phyloP scores from a whole-genome alignment of 1,140 invertebrate species.

The Drosophila tsacasi region DNA sequence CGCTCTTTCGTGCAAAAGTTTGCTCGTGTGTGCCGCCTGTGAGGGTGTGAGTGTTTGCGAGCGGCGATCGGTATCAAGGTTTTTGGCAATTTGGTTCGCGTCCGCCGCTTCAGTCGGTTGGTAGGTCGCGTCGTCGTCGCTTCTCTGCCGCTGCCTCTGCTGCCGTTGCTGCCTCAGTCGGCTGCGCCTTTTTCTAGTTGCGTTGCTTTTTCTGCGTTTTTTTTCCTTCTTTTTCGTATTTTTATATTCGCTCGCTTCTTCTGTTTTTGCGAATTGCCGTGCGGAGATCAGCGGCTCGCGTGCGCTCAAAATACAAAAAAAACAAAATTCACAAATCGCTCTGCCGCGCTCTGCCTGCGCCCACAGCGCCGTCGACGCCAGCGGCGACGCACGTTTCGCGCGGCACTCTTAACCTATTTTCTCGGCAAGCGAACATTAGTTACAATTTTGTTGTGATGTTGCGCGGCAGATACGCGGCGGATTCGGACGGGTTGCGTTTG shows the following conservation, averaged over 20 bases:
- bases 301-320: slow-evolving; percentile 50
- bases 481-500: slow-evolving; percentile 79
- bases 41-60: slow-evolving; percentile 39
- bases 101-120: slow-evolving; percentile 79
- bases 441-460: slow-evolving; percentile 84
- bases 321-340: slow-evolving; percentile 54
- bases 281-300: slow-evolving; percentile 76
- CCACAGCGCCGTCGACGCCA: slow-evolving; percentile 37
- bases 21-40: slow-evolving; percentile 7
- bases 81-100: slow-evolving; percentile 85
- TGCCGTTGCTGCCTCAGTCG: slow-evolving; percentile 32
- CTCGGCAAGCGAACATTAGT: slow-evolving; percentile 79
- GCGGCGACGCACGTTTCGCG: slow-evolving; percentile 66
- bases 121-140: slow-evolving; percentile 79
- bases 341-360: slow-evolving; percentile 26
- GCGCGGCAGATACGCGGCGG: slow-evolving; percentile 82
- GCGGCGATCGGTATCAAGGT: slow-evolving; percentile 84
- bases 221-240: neutral
- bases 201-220: slow-evolving; percentile 48
- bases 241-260: slow-evolving; percentile 37
- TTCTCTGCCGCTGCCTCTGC: slow-evolving; percentile 49
- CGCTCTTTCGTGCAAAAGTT: slow-evolving; percentile 42
- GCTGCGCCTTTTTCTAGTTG: slow-evolving; percentile 79
- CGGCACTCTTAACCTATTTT: slow-evolving; percentile 84
- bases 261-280: slow-evolving; percentile 71